These are phyloP conservation scores for Macaria notata DNA, from an alignment of 2,888 invertebrate species.

Conservation along the genomic window DNA sequence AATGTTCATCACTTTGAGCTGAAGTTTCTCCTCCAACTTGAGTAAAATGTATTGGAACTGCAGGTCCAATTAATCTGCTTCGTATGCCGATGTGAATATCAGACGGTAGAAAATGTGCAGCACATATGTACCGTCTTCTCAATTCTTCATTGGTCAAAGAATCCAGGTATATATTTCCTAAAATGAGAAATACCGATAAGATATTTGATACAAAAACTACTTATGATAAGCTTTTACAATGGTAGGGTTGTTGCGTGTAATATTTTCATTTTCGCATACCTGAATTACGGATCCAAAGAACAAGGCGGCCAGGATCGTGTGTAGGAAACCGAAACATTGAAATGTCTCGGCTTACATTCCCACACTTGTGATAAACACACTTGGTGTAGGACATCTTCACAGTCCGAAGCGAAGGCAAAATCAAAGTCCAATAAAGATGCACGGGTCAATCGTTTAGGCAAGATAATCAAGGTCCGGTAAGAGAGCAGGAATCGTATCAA, in stretches of 20 bases:
- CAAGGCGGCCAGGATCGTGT: not conserved
- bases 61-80: conserved; percentile 22
- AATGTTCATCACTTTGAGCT: conserved; percentile 3
- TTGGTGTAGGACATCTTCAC: not conserved
- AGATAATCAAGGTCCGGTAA: too few species aligned
- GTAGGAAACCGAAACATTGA: conserved; percentile 15
- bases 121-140: conserved; percentile 22
- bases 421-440: too few species aligned
- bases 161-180: conserved; percentile 22
- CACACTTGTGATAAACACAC: conserved; percentile 11
- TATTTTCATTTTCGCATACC: not conserved
- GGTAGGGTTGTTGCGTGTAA: not conserved
- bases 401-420: too few species aligned
- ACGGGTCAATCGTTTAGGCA: too few species aligned
- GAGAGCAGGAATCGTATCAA: too few species aligned
- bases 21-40: conserved; percentile 3
- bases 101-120: conserved; percentile 22
- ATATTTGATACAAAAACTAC: not conserved
- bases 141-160: conserved; percentile 18
- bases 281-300: conserved; percentile 3
- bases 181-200: not conserved
- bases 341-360: conserved; percentile 10
- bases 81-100: conserved; percentile 9
- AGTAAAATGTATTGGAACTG: conserved; percentile 13
- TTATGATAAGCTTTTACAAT: not conserved